phyloP scores from a whole-genome alignment of 2,113 vertebrate genomes.

The Grus americana region DNA sequence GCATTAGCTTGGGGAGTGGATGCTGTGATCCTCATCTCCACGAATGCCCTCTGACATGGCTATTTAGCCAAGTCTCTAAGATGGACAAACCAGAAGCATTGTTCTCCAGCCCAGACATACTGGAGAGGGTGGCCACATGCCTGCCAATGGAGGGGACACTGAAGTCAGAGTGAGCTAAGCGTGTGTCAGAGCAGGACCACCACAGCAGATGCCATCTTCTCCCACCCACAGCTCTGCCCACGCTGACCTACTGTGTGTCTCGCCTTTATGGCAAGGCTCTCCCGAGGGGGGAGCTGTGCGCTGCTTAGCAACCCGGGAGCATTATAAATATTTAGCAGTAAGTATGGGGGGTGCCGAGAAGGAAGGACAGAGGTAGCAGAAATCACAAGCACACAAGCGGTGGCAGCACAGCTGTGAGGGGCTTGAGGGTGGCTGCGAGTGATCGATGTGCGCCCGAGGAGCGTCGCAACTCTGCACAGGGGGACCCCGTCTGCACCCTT shows the following conservation, averaged over 20 bases:
- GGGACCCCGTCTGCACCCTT: background rate
- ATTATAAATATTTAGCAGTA: background rate
- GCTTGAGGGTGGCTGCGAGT: background rate
- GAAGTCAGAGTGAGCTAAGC: fast-evolving
- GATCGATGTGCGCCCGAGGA: fast-evolving
- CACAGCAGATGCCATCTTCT: background rate
- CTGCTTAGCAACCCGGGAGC: constrained; percentile 13
- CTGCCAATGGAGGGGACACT: background rate
- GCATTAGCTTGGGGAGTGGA: background rate
- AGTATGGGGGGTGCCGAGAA: background rate
- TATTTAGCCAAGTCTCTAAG: background rate
- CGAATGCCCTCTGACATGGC: fast-evolving
- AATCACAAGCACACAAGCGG: background rate
- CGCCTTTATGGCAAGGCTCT: fast-evolving
- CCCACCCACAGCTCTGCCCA: background rate
- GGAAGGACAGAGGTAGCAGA: background rate
- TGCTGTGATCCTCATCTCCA: background rate
- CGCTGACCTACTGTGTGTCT: background rate
- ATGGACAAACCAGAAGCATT: background rate
- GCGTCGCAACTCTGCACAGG: fast-evolving
- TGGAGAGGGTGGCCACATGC: background rate
- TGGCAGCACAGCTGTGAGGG: background rate
- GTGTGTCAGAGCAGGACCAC: background rate
- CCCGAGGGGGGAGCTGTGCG: background rate
- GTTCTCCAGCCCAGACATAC: background rate